Conservation (phyloP, 1,140 invertebrate species). For the Epicauta chinensis region DNA sequence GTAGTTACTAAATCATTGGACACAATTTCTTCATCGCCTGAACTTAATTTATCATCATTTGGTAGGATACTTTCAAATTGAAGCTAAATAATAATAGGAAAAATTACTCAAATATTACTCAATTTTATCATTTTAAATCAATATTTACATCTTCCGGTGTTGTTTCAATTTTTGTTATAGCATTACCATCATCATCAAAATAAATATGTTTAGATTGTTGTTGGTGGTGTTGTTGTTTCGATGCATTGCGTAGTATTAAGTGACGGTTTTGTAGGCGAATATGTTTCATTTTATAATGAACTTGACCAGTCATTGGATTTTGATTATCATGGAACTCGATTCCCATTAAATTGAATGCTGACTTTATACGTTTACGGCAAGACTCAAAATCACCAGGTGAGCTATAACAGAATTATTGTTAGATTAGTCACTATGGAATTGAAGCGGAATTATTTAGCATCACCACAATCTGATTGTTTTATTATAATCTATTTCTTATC, state of each 20-base stretch:
- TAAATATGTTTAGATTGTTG: slow-evolving; percentile 48
- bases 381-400: slow-evolving; percentile 14
- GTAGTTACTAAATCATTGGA: slow-evolving; percentile 27
- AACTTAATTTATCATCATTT: slow-evolving; percentile 19
- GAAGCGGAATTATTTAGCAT: too few species aligned
- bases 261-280: slow-evolving; percentile 53
- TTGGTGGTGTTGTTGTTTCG: slow-evolving; percentile 36
- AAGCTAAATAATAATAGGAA: neutral
- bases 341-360: slow-evolving; percentile 61
- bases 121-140: too few species aligned
- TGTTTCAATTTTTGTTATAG: slow-evolving; percentile 24
- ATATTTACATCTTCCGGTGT: slow-evolving; percentile 10
- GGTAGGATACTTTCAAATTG: slow-evolving; percentile 8
- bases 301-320: slow-evolving; percentile 46
- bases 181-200: slow-evolving; percentile 60
- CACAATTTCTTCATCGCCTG: slow-evolving; percentile 24
- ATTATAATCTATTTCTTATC: too few species aligned
- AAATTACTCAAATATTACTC: neutral
- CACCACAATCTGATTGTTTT: too few species aligned
- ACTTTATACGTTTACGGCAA: slow-evolving; percentile 44
- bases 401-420: neutral
- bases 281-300: slow-evolving; percentile 58
- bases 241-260: slow-evolving; percentile 45
- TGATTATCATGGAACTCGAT: slow-evolving; percentile 47
- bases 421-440: too few species aligned